phyloP scores from a whole-genome alignment of 2,888 invertebrate species.

The Yponomeuta malinellus region DNA sequence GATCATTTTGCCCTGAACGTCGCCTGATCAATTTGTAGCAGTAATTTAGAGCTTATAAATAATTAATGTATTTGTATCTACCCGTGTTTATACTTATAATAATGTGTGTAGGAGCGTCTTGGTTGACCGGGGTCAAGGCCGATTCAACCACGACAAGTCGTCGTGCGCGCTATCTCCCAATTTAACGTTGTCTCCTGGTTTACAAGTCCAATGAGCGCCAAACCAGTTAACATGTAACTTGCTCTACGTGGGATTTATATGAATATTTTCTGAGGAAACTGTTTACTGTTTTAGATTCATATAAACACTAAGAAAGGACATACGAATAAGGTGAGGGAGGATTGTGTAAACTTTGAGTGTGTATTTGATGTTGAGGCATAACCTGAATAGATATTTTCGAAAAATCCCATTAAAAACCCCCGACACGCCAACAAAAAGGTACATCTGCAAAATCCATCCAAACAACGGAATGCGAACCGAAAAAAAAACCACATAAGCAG shows the following conservation, averaged over 20 bases:
- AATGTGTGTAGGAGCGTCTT: not conserved
- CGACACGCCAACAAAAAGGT: not conserved
- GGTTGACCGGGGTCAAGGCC: constrained; percentile 7
- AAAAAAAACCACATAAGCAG: constrained; percentile 46
- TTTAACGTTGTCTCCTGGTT: not conserved
- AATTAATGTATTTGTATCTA: not conserved
- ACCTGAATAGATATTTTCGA: not conserved
- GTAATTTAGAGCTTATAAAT: constrained; percentile 7
- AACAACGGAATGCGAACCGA: constrained; percentile 15
- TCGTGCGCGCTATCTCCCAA: not conserved
- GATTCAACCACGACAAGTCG: not conserved
- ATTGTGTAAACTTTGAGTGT: not conserved
- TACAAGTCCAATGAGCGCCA: not conserved
- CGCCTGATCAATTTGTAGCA: not conserved
- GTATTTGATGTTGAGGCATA: not conserved
- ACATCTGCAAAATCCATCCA: constrained; percentile 16
- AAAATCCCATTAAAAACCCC: not conserved
- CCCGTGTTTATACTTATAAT: not conserved
- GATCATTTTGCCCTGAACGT: not conserved
- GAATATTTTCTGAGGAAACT: too few species aligned
- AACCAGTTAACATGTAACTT: not conserved
- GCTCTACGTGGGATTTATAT: not conserved
- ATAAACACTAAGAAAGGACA: too few species aligned
- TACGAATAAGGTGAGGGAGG: too few species aligned
- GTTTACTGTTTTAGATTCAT: too few species aligned